Base-by-base conservation (phyloP, 2,797 vertebrate species). In the Anas acuta region DNA sequence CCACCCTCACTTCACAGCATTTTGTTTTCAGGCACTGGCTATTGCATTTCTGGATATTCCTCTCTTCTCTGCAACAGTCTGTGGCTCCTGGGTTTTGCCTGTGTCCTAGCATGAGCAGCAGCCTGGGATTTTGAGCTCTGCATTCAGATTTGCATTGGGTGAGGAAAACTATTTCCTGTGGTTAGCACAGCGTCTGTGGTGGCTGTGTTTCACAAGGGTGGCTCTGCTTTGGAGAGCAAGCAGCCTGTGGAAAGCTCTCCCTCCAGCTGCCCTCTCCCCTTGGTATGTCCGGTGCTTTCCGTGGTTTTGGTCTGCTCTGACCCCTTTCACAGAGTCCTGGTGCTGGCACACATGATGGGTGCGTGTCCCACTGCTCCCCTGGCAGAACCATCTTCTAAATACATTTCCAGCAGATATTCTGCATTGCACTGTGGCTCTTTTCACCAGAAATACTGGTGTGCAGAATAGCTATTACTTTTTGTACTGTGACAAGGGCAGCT, bases 181-280 rank as follows among this genome's bases (percentile, higher is more conserved):
- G 70, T 41, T 47, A 51, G 66, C 26, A 5, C 13, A 28, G 66
- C 47, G 14, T 51, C n/a, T 37, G 33, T 35, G 33, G 25, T 33
- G 33, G 18, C 33, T 49, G 19, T 35, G 47, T 35, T 37, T 51
- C 32, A 37, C 26, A 39, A 53, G 49, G 28, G 33, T 0, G 0
- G 13, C n/a, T 57, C 60, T 33, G 28, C 35, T 82, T 33, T 0
- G 1, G 15, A 0, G 1, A 49, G 47, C 54, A 45, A 21, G 32
- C 4, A 5, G 43, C 11, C 65, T 43, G 21, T 8, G 6, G 21
- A 26, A 47, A 75, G 45, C 1, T 3, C 60, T 43, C 35, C 66
- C 60, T 43, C 35, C 66, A 32, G 26, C 37, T 28, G 26, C n/a
- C 30, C 33, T 35, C 8, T 81, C 9, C 12, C 4, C 32, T 43